These are phyloP conservation scores for Natrix natrix DNA, from an alignment of 2,797 vertebrate species.

Conservation along the genomic window DNA sequence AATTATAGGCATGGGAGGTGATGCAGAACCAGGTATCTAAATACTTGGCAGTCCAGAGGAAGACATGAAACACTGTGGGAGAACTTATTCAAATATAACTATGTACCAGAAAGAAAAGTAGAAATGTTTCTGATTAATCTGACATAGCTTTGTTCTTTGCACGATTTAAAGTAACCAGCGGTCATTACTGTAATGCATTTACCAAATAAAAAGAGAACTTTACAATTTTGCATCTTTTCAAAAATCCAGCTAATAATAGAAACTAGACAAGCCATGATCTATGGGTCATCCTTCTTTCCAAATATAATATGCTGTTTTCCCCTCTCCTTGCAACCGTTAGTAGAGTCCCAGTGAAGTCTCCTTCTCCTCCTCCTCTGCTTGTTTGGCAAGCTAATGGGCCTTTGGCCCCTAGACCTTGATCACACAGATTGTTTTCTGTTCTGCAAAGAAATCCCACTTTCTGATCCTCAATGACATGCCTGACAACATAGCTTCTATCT, in stretches of 20 bases:
- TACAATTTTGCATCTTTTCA: background rate
- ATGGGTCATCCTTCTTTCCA: background rate
- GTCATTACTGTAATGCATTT: background rate
- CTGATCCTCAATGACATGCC: background rate
- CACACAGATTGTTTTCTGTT: background rate
- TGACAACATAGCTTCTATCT: background rate
- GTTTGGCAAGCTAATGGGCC: background rate
- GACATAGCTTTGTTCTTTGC: background rate
- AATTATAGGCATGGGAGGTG: slow-evolving; percentile 66
- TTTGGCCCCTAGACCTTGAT: background rate
- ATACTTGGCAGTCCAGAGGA: slow-evolving; percentile 57
- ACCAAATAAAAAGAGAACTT: background rate
- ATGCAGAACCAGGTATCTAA: slow-evolving; percentile 41
- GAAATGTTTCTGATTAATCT: background rate
- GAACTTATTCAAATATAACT: slow-evolving; percentile 30
- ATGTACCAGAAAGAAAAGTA: slow-evolving; percentile 12
- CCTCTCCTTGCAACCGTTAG: background rate
- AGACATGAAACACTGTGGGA: slow-evolving; percentile 33
- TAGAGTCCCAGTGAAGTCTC: background rate
- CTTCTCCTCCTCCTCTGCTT: background rate
- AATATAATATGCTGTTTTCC: background rate
- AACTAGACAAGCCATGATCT: background rate
- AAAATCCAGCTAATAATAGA: background rate
- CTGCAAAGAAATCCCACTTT: background rate
- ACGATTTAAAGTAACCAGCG: background rate